Conservation (phyloP, 1,140 invertebrate species). For the Ceratina australensis region DNA sequence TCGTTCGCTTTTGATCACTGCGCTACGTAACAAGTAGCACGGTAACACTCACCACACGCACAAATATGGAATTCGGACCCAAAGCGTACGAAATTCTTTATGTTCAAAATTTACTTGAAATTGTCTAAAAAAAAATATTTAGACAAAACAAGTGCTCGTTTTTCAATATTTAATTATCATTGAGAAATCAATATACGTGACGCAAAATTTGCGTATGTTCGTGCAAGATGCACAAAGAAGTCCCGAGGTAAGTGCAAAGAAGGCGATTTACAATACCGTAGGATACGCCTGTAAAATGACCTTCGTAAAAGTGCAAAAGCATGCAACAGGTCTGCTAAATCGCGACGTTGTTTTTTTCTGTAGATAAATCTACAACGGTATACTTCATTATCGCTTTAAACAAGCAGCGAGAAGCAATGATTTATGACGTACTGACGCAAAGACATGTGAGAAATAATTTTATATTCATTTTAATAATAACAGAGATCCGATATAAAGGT, state of each 20-base stretch:
- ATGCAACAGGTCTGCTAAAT: slow-evolving; percentile 22
- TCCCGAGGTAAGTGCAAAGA: slow-evolving; percentile 2
- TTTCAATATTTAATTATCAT: not conserved
- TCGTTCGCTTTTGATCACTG: slow-evolving; percentile 54
- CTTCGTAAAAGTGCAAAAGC: slow-evolving; percentile 15
- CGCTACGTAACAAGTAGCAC: slow-evolving; percentile 20
- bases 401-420: not conserved
- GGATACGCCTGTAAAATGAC: slow-evolving; percentile 13
- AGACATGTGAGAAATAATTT: no score
- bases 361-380: not conserved
- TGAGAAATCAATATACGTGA: slow-evolving; percentile 9
- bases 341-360: not conserved
- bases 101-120: slow-evolving; percentile 22
- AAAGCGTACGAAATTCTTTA: slow-evolving; percentile 54
- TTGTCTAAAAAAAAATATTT: slow-evolving; percentile 32
- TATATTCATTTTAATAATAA: slow-evolving; percentile 2
- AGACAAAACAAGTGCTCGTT: not conserved
- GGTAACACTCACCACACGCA: slow-evolving; percentile 36
- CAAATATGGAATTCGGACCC: slow-evolving; percentile 13
- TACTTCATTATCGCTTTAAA: not conserved
- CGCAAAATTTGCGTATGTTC: slow-evolving; percentile 19
- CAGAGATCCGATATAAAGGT: slow-evolving; percentile 1
- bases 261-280: slow-evolving; percentile 9
- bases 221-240: slow-evolving; percentile 14
- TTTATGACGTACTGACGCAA: not conserved